Evolutionary conservation across 2,888 invertebrate species (phyloP).

Genomic region (Boloria selene): DNA sequence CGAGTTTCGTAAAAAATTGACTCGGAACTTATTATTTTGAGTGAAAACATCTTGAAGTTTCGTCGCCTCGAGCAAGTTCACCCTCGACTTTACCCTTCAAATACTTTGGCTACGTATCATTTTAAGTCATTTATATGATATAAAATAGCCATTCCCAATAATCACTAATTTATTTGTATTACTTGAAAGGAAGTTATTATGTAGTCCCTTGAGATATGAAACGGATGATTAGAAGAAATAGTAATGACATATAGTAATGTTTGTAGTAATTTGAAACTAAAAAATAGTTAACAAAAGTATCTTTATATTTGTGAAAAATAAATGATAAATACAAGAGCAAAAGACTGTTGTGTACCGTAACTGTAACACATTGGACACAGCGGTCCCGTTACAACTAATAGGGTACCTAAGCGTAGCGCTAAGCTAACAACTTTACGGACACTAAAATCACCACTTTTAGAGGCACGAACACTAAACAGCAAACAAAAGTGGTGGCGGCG

Average conservation of each 20-base stretch:
- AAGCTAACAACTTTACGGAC: constrained; percentile 56
- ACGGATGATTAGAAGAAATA: too few species aligned
- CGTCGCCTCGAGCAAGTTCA: constrained; percentile 65
- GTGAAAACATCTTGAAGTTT: constrained; percentile 76
- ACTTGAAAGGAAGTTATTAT: neutral
- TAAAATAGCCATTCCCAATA: constrained; percentile 13
- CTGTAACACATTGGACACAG: constrained; percentile 26
- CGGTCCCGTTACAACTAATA: constrained; percentile 36
- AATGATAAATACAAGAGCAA: too few species aligned
- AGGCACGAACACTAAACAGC: constrained; percentile 72
- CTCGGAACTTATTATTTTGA: constrained; percentile 81
- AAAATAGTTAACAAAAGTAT: too few species aligned
- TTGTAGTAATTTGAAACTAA: too few species aligned
- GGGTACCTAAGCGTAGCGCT: constrained; percentile 49
- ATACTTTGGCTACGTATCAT: constrained; percentile 33
- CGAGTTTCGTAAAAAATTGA: constrained; percentile 78
- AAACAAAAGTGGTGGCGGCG: constrained; percentile 73
- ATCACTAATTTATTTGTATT: neutral
- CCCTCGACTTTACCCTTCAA: constrained; percentile 44
- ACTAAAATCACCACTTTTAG: constrained; percentile 76
- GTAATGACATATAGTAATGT: too few species aligned
- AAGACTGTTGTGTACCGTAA: constrained; percentile 14
- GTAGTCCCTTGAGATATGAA: too few species aligned
- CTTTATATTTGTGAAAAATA: too few species aligned
- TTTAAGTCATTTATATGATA: constrained; percentile 32